These are phyloP conservation scores for Xiphophorus birchmanni DNA, from an alignment of 2,797 vertebrate species.

Conservation along the genomic window DNA sequence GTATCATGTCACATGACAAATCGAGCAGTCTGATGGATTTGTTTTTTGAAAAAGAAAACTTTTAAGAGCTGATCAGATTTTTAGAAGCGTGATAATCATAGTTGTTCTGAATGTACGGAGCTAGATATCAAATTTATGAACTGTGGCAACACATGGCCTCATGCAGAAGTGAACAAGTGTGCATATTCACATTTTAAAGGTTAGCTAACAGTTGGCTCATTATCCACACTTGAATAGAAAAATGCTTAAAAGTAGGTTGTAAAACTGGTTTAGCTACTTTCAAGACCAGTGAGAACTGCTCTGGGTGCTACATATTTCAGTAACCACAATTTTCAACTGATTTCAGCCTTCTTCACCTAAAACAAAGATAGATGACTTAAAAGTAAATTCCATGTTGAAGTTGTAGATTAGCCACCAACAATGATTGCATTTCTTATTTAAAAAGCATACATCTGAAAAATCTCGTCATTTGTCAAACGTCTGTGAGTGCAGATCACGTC, in stretches of 20 bases:
- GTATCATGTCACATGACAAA: background rate
- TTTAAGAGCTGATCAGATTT: background rate
- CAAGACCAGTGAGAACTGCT: background rate
- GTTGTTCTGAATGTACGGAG: background rate
- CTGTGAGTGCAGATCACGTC: background rate
- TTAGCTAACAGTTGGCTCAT: background rate
- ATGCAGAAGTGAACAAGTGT: background rate
- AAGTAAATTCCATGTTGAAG: background rate
- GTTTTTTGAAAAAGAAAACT: background rate
- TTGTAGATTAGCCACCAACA: background rate
- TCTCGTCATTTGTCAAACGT: background rate
- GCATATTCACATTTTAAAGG: background rate
- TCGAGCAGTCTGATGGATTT: background rate
- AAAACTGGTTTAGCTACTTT: slow-evolving; percentile 2
- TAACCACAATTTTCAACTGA: background rate
- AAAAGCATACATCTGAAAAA: background rate
- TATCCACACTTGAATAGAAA: background rate
- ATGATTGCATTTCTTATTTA: background rate
- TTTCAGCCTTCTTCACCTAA: background rate
- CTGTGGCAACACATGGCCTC: background rate
- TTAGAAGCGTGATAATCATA: background rate
- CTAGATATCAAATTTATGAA: background rate
- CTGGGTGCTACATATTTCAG: background rate
- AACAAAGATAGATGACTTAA: background rate
- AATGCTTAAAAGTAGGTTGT: background rate